Percentiles rank a stretch among this genome's conserved stretches.
Evolutionary conservation across 2,888 invertebrate genomes (phyloP).

Genomic region (Drosophila anomelani): DNA sequence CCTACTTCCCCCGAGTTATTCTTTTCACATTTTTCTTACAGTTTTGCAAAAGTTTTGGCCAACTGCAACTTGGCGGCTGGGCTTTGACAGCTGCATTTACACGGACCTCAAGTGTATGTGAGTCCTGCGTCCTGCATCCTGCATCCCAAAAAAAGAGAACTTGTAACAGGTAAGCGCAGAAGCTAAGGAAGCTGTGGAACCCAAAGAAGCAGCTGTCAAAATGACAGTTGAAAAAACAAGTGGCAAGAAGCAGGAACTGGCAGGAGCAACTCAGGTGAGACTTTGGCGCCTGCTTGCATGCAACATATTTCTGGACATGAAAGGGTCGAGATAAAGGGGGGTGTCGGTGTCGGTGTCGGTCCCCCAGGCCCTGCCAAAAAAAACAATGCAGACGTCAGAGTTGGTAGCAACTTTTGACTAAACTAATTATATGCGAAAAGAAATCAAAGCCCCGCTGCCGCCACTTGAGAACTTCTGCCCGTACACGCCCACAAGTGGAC

Average conservation of each 20-base stretch:
- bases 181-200: slow-evolving; percentile 11
- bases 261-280: slow-evolving; percentile 26
- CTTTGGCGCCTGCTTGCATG: slow-evolving; percentile 44
- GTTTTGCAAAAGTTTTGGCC: slow-evolving; percentile 57
- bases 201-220: slow-evolving; percentile 72
- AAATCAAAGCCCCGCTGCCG: slow-evolving; percentile 59
- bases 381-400: slow-evolving; percentile 26
- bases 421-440: slow-evolving; percentile 69
- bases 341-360: neutral
- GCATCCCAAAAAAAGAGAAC: slow-evolving; percentile 23
- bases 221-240: slow-evolving; percentile 76
- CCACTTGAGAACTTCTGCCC: slow-evolving; percentile 59
- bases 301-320: slow-evolving; percentile 59
- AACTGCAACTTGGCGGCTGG: slow-evolving; percentile 61
- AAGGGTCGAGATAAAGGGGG: neutral
- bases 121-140: neutral
- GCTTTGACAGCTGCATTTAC: slow-evolving; percentile 74
- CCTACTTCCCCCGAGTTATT: neutral
- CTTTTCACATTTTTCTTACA: slow-evolving; percentile 16
- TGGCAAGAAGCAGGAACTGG: slow-evolving; percentile 17
- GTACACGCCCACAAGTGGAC: slow-evolving; percentile 64
- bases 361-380: neutral
- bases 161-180: slow-evolving; percentile 4
- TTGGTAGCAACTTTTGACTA: slow-evolving; percentile 60
- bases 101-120: slow-evolving; percentile 26